Evolutionary conservation across 37 sponge, comb jelly and placozoan genomes (phyloP).

Genomic region (Lycopodina hypogea): DNA sequence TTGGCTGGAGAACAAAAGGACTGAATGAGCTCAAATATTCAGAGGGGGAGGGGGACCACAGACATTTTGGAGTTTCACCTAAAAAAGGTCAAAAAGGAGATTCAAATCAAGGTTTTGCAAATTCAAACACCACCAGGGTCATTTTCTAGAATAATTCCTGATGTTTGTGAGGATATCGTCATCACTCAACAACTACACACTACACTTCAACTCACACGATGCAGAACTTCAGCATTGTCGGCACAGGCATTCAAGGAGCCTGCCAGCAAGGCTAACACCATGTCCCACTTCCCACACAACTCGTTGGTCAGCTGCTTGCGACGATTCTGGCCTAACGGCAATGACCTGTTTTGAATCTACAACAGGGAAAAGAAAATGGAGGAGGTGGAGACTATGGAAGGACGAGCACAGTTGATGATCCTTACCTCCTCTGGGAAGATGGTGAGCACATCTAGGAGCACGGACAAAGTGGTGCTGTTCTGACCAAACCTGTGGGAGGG

Average conservation of each 20-base stretch:
- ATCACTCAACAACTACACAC: no score
- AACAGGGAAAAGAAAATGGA: not conserved
- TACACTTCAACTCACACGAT: constrained; percentile 31
- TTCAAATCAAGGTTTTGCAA: no score
- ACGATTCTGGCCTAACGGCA: constrained; percentile 58
- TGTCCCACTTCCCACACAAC: constrained; percentile 35
- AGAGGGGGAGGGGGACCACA: no score
- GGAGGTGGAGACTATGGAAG: not conserved
- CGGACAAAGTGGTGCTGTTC: constrained; percentile 39
- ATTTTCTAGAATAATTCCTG: no score
- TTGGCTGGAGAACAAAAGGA: no score
- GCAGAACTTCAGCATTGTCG: constrained; percentile 17
- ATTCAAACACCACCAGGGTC: no score
- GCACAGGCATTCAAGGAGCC: constrained; percentile 32
- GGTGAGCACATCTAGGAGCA: constrained; percentile 70
- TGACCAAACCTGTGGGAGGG: constrained; percentile 25
- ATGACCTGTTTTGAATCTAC: constrained; percentile 46
- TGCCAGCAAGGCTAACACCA: constrained; percentile 45
- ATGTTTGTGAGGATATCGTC: no score
- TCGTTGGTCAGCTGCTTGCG: constrained; percentile 37
- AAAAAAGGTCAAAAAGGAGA: no score
- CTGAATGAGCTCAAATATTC: no score
- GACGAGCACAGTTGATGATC: not conserved
- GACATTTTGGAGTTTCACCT: no score
- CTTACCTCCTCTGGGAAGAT: constrained; percentile 80